Percentiles rank a stretch among this genome's conserved stretches.
phyloP scores from a whole-genome alignment of 2,797 vertebrate species.

The Diplodus sargus region DNA sequence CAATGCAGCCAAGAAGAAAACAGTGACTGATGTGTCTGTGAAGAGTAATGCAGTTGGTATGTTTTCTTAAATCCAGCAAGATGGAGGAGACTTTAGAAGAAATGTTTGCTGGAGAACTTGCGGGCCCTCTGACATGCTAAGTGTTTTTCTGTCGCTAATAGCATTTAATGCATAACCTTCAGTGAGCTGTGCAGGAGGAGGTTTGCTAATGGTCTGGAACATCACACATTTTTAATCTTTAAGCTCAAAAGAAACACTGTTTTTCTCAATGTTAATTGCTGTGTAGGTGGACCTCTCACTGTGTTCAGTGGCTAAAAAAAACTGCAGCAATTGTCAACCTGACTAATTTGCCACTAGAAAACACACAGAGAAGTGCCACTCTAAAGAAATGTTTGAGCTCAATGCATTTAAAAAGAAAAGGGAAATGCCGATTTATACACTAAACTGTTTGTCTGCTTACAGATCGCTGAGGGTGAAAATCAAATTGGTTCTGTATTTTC shows the following conservation, averaged over 20 bases:
- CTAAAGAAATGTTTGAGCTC: slow-evolving; percentile 1
- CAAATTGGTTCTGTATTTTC: too few species aligned
- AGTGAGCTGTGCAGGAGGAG: background rate
- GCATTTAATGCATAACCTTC: slow-evolving; percentile 6
- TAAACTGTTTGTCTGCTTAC: background rate
- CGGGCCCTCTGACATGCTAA: slow-evolving; percentile 3
- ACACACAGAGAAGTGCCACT: background rate
- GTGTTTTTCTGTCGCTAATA: background rate
- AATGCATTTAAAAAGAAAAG: background rate
- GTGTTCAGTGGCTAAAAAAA: background rate
- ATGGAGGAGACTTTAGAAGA: slow-evolving; percentile 52
- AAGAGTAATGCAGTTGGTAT: slow-evolving; percentile 27
- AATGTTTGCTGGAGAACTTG: slow-evolving; percentile 32
- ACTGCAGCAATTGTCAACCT: background rate
- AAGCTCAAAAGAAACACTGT: background rate
- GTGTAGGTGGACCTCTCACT: slow-evolving; percentile 10
- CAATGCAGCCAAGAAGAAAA: slow-evolving; percentile 37
- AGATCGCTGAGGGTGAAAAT: background rate
- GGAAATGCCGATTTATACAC: background rate
- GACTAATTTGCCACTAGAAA: background rate
- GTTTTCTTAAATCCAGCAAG: slow-evolving; percentile 16
- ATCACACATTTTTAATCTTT: slow-evolving; percentile 3
- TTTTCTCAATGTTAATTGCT: slow-evolving; percentile 7
- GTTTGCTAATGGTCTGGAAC: background rate
- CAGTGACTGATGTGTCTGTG: slow-evolving; percentile 37